These are phyloP conservation scores for Pipistrellus pipistrellus DNA, from an alignment of 2,797 vertebrate species.

Conservation along the genomic window DNA sequence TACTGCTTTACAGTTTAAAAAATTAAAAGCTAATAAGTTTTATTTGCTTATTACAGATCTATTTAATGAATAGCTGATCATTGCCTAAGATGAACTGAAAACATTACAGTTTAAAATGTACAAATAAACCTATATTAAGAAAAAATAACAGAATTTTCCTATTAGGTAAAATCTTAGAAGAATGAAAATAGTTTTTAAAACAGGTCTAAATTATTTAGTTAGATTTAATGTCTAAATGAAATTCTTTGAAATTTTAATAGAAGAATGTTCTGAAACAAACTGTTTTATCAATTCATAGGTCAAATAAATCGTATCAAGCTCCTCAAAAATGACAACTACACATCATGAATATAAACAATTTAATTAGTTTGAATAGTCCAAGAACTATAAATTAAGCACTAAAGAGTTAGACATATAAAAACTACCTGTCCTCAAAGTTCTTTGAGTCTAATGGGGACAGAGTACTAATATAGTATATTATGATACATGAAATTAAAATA, in stretches of 20 bases:
- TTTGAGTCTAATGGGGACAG: not conserved
- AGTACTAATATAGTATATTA: not conserved
- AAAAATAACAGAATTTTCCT: not conserved
- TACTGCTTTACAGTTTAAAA: not conserved
- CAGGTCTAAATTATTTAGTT: not conserved
- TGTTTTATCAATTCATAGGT: not conserved
- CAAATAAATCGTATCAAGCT: constrained; percentile 8
- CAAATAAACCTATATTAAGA: not conserved
- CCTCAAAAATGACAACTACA: not conserved
- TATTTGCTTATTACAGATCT: not conserved
- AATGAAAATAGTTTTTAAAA: constrained; percentile 25
- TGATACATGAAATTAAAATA: not conserved
- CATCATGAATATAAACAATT: not conserved
- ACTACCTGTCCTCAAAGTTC: not conserved
- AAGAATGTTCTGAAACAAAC: constrained; percentile 5
- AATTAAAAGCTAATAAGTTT: not conserved
- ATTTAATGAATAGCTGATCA: not conserved
- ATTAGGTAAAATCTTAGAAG: not conserved
- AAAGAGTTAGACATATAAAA: not conserved
- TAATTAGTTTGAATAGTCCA: not conserved
- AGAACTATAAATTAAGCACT: not conserved
- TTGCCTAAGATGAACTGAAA: constrained; percentile 24
- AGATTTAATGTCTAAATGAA: constrained; percentile 15
- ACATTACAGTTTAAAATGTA: constrained; percentile 23
- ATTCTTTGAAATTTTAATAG: constrained; percentile 2